Base-by-base conservation (phyloP, 2,888 invertebrate species). In the Heterodera filipjevi region DNA sequence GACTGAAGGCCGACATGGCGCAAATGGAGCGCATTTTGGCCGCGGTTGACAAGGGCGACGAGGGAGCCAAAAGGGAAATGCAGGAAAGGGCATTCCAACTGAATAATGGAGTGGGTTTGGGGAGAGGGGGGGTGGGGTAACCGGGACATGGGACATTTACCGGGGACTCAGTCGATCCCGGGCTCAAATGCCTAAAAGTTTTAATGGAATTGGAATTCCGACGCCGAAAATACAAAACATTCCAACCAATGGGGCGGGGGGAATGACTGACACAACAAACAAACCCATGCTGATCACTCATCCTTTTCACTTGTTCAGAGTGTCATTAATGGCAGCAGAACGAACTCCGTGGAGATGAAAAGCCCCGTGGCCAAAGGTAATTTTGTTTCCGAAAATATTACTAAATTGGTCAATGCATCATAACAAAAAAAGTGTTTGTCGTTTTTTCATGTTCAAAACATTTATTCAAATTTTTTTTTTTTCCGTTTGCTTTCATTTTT, bases 21-120 rank as follows among this genome's bases (percentile, higher is more conserved):
- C 53, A 73, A 71, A 64, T 81, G 72, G 66, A 72, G 39, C 33
- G 77, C 19, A 82, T 82, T 59, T 30, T 81, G 64, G 71, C 79
- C 16, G 80, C 39, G 10, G 59, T 80, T n/a, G 53, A 81, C 32
- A 49, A n/a, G 49, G 59, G 66, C 27, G 6, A 78, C 35, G 66
- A 81, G 16, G 77, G 30, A n/a, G 76, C 81, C 74, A 77, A 75
- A n/a, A 46, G 46, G 32, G 75, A 75, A 44, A 2, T 75, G 46
- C 66, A 66, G 19, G 59, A 75, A 46, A 75, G 33, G 46, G 66
- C 75, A 1, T 75, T 75, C 64, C 35, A 73, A n/a, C 33, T 59
- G 73, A 64, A 59, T 22, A 12, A 10, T 10, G 16, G 32, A 35
- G 64, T 22, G n/a, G 27, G 59, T 59, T 59, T 27, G n/a, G 8